Evolutionary conservation across 2,797 vertebrate genomes (phyloP).

Genomic region (Fistularia commersonii): DNA sequence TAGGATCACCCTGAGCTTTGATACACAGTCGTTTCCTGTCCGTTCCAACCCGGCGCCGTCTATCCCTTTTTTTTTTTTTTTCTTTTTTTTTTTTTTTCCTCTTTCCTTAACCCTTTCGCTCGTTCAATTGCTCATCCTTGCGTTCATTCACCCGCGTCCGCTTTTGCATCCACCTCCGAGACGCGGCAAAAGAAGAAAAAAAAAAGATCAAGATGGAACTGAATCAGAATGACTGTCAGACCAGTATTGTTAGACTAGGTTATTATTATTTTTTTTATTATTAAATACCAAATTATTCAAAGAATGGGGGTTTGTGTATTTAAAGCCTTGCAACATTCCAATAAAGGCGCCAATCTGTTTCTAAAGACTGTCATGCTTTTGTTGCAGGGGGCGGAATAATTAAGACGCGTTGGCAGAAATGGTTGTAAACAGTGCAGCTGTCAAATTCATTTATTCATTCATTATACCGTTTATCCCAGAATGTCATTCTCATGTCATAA

Average conservation of each 20-base stretch:
- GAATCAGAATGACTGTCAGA: conserved; percentile 80
- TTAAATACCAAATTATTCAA: conserved; percentile 82
- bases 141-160: conserved; percentile 73
- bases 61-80: too few species aligned
- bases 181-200: conserved; percentile 62
- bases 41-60: too few species aligned
- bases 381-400: too few species aligned
- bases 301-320: conserved; percentile 86
- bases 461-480: too few species aligned
- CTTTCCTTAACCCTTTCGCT: conserved; percentile 24
- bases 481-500: too few species aligned
- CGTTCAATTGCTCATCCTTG: conserved; percentile 40
- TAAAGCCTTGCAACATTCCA: conserved; percentile 90
- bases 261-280: conserved; percentile 82
- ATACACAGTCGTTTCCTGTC: conserved; percentile 23
- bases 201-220: conserved; percentile 30
- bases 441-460: too few species aligned
- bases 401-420: too few species aligned
- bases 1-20: conserved; percentile 64
- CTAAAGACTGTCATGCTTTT: conserved; percentile 71
- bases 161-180: conserved; percentile 73
- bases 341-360: conserved; percentile 94
- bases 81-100: conserved; percentile 28
- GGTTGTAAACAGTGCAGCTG: too few species aligned
- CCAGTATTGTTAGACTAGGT: conserved; percentile 85